These are phyloP conservation scores for Oryzias melastigma DNA, from an alignment of 2,113 vertebrate genomes.

Conservation along the genomic window DNA sequence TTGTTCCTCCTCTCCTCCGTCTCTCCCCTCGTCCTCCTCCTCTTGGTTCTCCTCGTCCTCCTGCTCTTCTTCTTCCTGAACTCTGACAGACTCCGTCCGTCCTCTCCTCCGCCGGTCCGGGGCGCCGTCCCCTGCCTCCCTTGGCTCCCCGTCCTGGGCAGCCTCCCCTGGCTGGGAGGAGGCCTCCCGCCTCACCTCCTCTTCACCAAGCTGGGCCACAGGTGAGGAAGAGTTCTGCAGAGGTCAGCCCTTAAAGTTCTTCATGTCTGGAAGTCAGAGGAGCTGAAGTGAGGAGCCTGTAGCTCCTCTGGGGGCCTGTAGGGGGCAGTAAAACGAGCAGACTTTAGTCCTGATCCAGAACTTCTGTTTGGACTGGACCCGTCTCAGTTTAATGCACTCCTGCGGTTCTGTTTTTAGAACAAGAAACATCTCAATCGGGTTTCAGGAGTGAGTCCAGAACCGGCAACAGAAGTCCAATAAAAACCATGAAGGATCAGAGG, in stretches of 20 bases:
- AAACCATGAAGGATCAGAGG: too few species aligned
- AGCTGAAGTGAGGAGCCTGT: too few species aligned
- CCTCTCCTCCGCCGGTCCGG: background rate
- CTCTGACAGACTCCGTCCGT: background rate
- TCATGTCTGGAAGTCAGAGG: too few species aligned
- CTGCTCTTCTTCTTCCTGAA: background rate
- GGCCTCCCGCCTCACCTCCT: slow-evolving; percentile 66
- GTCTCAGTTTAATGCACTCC: too few species aligned
- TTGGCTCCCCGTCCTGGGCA: slow-evolving; percentile 69
- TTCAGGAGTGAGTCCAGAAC: too few species aligned
- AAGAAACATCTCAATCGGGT: too few species aligned
- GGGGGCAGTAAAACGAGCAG: too few species aligned
- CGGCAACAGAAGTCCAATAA: too few species aligned
- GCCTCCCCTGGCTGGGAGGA: slow-evolving; percentile 72
- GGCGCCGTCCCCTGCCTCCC: slow-evolving; percentile 68
- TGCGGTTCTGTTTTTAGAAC: too few species aligned
- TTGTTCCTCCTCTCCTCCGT: slow-evolving; percentile 16
- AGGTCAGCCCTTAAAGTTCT: background rate
- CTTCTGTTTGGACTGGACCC: too few species aligned
- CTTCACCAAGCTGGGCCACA: slow-evolving; percentile 57
- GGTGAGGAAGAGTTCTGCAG: slow-evolving; percentile 24
- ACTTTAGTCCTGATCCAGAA: too few species aligned
- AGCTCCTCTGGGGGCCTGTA: too few species aligned
- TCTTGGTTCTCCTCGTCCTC: background rate
- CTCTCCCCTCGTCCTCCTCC: background rate